phyloP scores from a whole-genome alignment of 2,888 invertebrate genomes.

The Hoplodrina blanda region DNA sequence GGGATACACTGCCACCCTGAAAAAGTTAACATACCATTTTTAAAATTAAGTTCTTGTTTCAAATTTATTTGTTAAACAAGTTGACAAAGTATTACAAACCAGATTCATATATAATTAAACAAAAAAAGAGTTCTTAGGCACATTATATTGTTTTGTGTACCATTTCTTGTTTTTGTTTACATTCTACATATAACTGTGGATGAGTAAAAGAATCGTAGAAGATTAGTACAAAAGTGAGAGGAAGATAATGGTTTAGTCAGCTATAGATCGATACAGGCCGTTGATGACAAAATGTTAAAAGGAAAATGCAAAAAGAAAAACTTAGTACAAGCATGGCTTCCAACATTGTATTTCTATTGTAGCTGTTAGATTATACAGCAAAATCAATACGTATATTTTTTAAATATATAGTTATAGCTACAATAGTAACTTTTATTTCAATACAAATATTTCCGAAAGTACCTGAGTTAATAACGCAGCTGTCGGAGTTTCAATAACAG shows the following conservation, averaged over 20 bases:
- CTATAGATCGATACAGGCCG: background rate
- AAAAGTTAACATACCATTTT: slow-evolving; percentile 13
- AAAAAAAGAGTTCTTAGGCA: too few species aligned
- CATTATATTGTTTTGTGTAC: too few species aligned
- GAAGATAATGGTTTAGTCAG: too few species aligned
- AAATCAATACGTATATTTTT: background rate
- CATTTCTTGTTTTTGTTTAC: too few species aligned
- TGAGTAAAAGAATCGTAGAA: too few species aligned
- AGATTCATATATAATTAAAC: too few species aligned
- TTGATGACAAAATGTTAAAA: background rate
- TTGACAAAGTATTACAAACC: too few species aligned
- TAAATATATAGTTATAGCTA: background rate
- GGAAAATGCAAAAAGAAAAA: slow-evolving; percentile 18
- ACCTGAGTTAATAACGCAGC: slow-evolving; percentile 94
- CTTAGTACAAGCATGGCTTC: background rate
- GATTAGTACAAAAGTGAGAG: too few species aligned
- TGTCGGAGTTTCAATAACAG: slow-evolving; percentile 93
- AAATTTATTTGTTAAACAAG: background rate
- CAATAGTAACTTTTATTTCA: background rate
- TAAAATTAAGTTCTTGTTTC: background rate
- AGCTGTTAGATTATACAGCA: background rate
- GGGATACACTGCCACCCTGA: slow-evolving; percentile 95
- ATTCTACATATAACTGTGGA: too few species aligned
- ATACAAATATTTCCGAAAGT: slow-evolving; percentile 49
- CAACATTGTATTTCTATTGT: background rate